Conservation (phyloP, 2,113 vertebrate genomes). For the Periophthalmodon schlosseri region DNA sequence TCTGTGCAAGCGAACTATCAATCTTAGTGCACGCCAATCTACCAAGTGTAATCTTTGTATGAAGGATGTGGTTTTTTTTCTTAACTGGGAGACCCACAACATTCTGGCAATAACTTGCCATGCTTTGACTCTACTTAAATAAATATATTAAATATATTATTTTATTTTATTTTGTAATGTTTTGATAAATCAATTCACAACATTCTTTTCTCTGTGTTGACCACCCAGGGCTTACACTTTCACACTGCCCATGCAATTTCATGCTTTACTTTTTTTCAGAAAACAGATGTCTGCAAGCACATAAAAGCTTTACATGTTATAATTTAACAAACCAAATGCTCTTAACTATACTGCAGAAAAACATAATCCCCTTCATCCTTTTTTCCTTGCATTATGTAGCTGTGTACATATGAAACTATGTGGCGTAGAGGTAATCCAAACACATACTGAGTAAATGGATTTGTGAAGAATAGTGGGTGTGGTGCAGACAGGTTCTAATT, state of each 20-base stretch:
- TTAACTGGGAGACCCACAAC: slow-evolving; percentile 27
- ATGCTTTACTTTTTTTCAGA: neutral
- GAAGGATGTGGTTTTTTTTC: slow-evolving; percentile 45
- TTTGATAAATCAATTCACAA: neutral
- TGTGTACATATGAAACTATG: slow-evolving; percentile 13
- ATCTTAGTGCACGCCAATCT: no score
- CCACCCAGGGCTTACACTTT: neutral
- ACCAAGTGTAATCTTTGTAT: neutral
- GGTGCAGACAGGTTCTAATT: slow-evolving; percentile 60
- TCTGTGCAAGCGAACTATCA: neutral
- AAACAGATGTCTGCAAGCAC: neutral
- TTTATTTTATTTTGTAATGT: neutral
- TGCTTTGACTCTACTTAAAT: neutral
- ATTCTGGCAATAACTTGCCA: slow-evolving; percentile 48
- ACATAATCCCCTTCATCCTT: slow-evolving; percentile 17
- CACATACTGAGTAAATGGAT: slow-evolving; percentile 19
- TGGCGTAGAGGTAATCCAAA: neutral
- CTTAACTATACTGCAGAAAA: slow-evolving; percentile 15
- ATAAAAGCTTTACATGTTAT: neutral
- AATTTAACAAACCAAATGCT: neutral
- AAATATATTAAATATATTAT: no score
- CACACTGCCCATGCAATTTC: neutral
- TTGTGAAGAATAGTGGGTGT: slow-evolving; percentile 30
- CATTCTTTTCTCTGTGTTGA: neutral
- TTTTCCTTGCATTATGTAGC: neutral